Conservation (phyloP, 2,888 invertebrate genomes). For the Catocala fraxini region DNA sequence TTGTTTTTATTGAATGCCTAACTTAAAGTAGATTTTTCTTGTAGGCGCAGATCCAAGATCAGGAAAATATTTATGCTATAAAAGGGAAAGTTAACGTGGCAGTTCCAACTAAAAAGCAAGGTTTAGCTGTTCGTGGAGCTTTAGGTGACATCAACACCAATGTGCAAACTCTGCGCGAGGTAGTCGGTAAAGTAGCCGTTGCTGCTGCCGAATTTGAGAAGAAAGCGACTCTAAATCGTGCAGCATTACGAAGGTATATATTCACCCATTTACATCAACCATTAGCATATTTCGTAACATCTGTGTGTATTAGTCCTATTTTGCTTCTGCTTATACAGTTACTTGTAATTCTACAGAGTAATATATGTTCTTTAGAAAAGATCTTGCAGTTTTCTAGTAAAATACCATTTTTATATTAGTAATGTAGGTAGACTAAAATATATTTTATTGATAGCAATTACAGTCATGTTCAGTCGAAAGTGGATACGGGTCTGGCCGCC, state of each 20-base stretch:
- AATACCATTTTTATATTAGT: neutral
- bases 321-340: too few species aligned
- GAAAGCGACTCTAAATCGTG: slow-evolving; percentile 64
- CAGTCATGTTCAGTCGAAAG: slow-evolving; percentile 81
- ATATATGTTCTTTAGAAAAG: too few species aligned
- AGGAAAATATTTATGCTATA: slow-evolving; percentile 72
- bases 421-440: slow-evolving; percentile 35
- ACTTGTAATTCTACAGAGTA: too few species aligned
- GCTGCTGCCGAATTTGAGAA: slow-evolving; percentile 76
- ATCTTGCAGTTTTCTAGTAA: too few species aligned
- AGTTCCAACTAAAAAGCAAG: slow-evolving; percentile 68
- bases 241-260: slow-evolving; percentile 64
- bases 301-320: too few species aligned
- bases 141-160: slow-evolving; percentile 80
- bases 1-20: slow-evolving; percentile 9
- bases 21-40: slow-evolving; percentile 15
- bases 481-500: slow-evolving; percentile 75
- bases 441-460: slow-evolving; percentile 66
- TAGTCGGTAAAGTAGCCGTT: slow-evolving; percentile 71
- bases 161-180: slow-evolving; percentile 69
- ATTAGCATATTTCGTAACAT: neutral
- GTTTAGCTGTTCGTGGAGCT: slow-evolving; percentile 72
- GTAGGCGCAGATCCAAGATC: slow-evolving; percentile 72
- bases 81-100: slow-evolving; percentile 68
- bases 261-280: slow-evolving; percentile 24